Conservation (phyloP, 2,888 invertebrate species). For the Eilema sororculum region DNA sequence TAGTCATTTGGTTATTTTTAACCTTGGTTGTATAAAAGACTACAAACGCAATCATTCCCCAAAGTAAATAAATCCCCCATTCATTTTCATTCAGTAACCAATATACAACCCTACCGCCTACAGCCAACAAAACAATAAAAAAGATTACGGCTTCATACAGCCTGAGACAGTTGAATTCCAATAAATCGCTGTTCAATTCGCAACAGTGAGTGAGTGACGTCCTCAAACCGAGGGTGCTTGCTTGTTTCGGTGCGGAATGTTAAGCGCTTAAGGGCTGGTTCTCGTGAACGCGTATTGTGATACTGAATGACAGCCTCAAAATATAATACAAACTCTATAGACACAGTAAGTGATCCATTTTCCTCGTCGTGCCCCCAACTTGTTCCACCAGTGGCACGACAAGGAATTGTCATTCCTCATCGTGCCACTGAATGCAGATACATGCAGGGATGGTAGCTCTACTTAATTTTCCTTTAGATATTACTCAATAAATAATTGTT, state of each 20-base stretch:
- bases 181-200: constrained; percentile 43
- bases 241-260: constrained; percentile 23
- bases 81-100: not conserved
- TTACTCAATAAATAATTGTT: too few relatives aligned
- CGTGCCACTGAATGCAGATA: too few relatives aligned
- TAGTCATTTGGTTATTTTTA: too few relatives aligned
- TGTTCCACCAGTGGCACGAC: too few relatives aligned
- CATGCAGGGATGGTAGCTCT: too few relatives aligned
- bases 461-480: too few relatives aligned
- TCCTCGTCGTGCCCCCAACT: too few relatives aligned
- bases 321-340: too few relatives aligned
- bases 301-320: not conserved
- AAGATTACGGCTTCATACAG: constrained; percentile 18
- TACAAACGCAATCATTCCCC: not conserved
- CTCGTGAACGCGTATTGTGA: not conserved
- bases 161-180: constrained; percentile 25
- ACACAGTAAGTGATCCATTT: too few relatives aligned
- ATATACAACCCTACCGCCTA: not conserved
- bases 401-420: too few relatives aligned
- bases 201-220: constrained; percentile 17
- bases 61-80: not conserved
- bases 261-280: constrained; percentile 41
- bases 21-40: not conserved
- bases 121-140: constrained; percentile 23
- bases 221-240: constrained; percentile 28